Evolutionary conservation across 2,113 vertebrate species (phyloP).

Genomic region (Deroptyus accipitrinus): DNA sequence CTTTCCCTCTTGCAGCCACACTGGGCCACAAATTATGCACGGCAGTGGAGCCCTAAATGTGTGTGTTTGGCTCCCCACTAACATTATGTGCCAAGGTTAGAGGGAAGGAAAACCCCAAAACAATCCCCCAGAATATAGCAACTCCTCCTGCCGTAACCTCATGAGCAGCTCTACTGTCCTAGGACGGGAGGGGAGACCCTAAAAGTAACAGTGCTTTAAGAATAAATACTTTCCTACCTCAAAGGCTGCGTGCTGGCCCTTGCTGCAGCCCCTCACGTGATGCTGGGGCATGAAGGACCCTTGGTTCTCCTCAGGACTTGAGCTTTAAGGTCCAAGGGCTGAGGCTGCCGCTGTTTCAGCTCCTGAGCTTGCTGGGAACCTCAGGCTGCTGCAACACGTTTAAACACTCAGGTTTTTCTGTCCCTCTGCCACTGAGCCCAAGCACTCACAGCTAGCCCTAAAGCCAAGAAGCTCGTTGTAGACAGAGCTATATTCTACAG

Average conservation of each 20-base stretch:
- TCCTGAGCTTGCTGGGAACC: not conserved
- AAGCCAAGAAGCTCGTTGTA: not conserved
- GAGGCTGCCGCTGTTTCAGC: not conserved
- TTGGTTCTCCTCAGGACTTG: accelerated
- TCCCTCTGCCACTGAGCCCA: not conserved
- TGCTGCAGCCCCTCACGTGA: not conserved
- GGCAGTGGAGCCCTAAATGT: accelerated
- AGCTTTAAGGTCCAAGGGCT: not conserved
- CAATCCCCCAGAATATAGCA: not conserved
- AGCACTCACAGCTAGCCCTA: not conserved
- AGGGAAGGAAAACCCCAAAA: not conserved
- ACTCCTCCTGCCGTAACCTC: not conserved
- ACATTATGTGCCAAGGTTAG: not conserved
- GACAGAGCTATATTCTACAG: not conserved
- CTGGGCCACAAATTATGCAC: not conserved
- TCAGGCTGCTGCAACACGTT: accelerated
- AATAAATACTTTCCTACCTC: not conserved
- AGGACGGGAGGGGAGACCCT: not conserved
- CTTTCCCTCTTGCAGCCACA: not conserved
- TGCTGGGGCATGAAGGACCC: not conserved
- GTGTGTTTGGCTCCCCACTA: not conserved
- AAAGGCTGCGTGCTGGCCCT: not conserved
- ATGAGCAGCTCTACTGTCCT: not conserved
- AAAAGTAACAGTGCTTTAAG: not conserved
- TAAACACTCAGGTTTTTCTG: not conserved